These are phyloP conservation scores for Semicossyphus pulcher DNA, from an alignment of 2,113 vertebrate species.

Conservation along the genomic window DNA sequence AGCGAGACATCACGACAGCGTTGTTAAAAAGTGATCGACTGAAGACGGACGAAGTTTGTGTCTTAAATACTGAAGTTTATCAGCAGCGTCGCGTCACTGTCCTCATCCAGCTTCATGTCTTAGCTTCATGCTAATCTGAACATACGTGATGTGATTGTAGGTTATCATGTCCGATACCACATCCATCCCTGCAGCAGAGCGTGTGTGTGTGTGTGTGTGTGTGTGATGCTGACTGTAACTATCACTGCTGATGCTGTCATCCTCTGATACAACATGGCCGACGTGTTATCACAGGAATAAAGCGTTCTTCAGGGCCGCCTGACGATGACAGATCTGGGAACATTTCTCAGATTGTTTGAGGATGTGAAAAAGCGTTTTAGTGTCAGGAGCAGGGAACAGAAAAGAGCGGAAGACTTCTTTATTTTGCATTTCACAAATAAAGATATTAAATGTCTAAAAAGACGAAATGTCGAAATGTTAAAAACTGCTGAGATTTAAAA, in stretches of 20 bases:
- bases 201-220: background rate
- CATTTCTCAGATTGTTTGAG: background rate
- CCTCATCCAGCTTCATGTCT: no score
- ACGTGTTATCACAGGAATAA: background rate
- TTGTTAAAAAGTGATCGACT: no score
- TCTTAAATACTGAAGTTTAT: background rate
- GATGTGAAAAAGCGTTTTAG: no score
- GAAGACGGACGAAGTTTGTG: background rate
- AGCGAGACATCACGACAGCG: background rate
- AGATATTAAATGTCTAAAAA: no score
- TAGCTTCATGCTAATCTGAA: background rate
- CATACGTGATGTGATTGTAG: background rate
- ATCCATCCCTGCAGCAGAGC: background rate
- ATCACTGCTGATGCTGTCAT: background rate
- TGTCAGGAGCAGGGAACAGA: no score
- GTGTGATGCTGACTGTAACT: background rate
- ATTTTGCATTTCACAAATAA: no score
- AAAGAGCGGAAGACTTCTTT: no score
- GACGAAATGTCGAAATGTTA: no score
- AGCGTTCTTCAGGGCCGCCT: background rate
- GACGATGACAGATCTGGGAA: background rate
- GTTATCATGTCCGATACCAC: background rate
- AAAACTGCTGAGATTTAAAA: no score
- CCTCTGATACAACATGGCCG: background rate
- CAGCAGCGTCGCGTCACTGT: background rate